Evolutionary conservation across 2,797 vertebrate species (phyloP).

Genomic region (Moxostoma hubbsi): DNA sequence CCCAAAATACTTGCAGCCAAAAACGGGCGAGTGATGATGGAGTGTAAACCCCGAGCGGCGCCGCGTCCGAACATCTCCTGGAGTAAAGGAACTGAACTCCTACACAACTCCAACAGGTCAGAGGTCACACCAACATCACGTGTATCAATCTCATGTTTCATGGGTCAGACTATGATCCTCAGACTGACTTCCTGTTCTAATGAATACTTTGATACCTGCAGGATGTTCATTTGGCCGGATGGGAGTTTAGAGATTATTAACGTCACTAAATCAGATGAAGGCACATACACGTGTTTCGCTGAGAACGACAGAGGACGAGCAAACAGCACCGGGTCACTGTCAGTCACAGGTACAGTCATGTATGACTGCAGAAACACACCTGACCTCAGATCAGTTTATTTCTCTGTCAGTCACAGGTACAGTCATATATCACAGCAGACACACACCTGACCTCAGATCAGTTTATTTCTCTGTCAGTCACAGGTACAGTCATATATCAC

Average conservation of each 20-base stretch:
- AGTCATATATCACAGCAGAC: no score
- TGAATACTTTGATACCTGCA: conserved; percentile 57
- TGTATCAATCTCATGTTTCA: background rate
- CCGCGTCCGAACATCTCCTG: conserved; percentile 89
- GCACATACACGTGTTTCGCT: conserved; percentile 93
- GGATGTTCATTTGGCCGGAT: conserved; percentile 90
- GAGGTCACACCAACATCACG: conserved; percentile 42
- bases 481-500: no score
- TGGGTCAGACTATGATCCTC: no score
- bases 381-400: conserved; percentile 65
- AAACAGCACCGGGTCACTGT: conserved; percentile 89
- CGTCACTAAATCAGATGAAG: conserved; percentile 86
- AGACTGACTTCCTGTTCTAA: background rate
- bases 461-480: no score
- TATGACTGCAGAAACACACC: background rate
- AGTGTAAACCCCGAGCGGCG: conserved; percentile 94
- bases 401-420: no score
- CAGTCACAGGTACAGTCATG: conserved; percentile 82
- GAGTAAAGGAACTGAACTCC: conserved; percentile 95
- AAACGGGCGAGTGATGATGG: conserved; percentile 88
- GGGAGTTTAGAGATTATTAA: conserved; percentile 95
- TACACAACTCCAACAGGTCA: conserved; percentile 91
- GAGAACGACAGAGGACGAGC: conserved; percentile 92
- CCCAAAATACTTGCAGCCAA: conserved; percentile 85
- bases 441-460: no score